These are phyloP conservation scores for Atrina japonica DNA, from an alignment of 2,888 invertebrate genomes.

Conservation along the genomic window DNA sequence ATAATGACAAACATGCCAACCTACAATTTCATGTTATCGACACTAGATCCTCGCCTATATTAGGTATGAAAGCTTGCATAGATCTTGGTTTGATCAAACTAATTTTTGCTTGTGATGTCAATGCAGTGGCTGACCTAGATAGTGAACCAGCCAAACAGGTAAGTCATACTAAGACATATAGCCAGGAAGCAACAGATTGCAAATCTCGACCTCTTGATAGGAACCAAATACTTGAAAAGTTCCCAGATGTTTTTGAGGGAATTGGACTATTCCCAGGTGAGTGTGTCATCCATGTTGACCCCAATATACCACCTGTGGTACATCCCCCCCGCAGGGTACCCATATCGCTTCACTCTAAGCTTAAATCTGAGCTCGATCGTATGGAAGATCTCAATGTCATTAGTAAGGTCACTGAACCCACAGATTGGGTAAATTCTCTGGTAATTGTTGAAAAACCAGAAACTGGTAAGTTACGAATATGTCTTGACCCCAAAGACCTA, in stretches of 20 bases:
- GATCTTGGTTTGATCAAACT: slow-evolving; percentile 25
- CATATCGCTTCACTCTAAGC: slow-evolving; percentile 41
- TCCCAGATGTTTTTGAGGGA: slow-evolving; percentile 43
- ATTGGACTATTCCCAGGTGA: slow-evolving; percentile 45
- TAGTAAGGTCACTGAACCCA: slow-evolving; percentile 41
- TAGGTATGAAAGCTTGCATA: slow-evolving; percentile 24
- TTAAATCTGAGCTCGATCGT: slow-evolving; percentile 44
- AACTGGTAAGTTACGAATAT: slow-evolving; percentile 44
- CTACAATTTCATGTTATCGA: slow-evolving; percentile 7
- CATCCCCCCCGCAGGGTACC: slow-evolving; percentile 47
- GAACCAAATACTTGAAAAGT: no score
- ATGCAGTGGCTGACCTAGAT: no score
- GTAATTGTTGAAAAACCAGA: slow-evolving; percentile 49
- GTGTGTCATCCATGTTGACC: slow-evolving; percentile 36
- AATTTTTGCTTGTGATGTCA: slow-evolving; percentile 16
- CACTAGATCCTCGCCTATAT: slow-evolving; percentile 12
- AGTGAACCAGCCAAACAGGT: no score
- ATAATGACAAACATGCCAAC: not conserved
- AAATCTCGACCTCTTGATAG: not conserved
- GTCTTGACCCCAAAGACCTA: slow-evolving; percentile 49
- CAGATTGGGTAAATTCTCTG: slow-evolving; percentile 50
- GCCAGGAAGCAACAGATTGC: not conserved
- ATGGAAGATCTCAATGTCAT: slow-evolving; percentile 44
- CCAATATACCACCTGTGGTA: slow-evolving; percentile 36
- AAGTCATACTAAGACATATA: not conserved